Evolutionary conservation across 2,888 invertebrate species (phyloP).

Genomic region (Isoperla grammatica): DNA sequence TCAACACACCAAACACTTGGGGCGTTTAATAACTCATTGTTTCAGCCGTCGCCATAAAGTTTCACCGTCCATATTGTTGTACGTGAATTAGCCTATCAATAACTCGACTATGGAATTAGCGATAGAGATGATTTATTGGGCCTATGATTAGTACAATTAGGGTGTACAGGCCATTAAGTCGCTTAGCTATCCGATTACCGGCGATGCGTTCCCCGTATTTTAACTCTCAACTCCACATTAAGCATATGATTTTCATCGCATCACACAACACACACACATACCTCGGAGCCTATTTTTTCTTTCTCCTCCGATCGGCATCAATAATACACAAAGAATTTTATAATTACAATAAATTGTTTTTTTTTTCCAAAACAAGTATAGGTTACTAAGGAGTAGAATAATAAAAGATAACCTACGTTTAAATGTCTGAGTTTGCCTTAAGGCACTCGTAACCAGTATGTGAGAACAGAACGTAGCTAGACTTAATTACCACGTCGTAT

Average conservation of each 20-base stretch:
- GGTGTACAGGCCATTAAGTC: too few relatives aligned
- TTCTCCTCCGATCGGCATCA: not conserved
- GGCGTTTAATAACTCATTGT: too few relatives aligned
- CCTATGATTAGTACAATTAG: too few relatives aligned
- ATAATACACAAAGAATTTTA: slow-evolving; percentile 7
- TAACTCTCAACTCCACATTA: not conserved
- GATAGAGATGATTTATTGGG: too few relatives aligned
- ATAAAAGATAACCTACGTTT: slow-evolving; percentile 8
- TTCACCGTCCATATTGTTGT: too few relatives aligned
- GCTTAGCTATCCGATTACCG: too few relatives aligned
- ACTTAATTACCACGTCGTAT: slow-evolving; percentile 16
- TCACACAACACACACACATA: not conserved
- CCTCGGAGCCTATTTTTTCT: not conserved
- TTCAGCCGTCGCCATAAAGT: too few relatives aligned
- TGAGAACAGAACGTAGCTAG: not conserved
- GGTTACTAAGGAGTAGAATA: not conserved
- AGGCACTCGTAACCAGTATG: slow-evolving; percentile 2
- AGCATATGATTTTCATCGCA: slow-evolving; percentile 5
- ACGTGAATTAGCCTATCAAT: too few relatives aligned
- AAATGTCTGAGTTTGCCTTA: slow-evolving; percentile 4
- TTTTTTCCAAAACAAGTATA: not conserved
- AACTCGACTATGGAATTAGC: too few relatives aligned
- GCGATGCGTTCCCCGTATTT: too few relatives aligned
- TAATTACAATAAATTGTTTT: slow-evolving; percentile 13
- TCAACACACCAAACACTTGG: too few relatives aligned